Percentiles rank a stretch among this genome's conserved stretches.
Conservation (phyloP, 2,797 vertebrate species). For the Scolopax bukidnonensis region DNA sequence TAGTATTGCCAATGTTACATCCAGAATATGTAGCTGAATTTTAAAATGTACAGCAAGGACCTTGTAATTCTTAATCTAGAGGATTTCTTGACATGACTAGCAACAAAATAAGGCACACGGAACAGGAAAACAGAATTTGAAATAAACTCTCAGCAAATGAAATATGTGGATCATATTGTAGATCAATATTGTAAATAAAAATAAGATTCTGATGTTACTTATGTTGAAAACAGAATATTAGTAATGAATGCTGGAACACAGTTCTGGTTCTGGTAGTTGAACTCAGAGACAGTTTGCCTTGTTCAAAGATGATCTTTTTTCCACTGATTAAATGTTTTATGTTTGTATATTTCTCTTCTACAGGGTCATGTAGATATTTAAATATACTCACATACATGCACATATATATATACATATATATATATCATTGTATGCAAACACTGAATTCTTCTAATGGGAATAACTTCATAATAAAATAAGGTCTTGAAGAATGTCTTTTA, state of each 20-base stretch:
- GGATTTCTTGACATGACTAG: background rate
- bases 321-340: background rate
- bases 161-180: background rate
- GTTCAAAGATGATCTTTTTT: background rate
- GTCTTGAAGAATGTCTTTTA: background rate
- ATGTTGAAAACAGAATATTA: background rate
- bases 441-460: background rate
- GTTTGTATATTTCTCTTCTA: background rate
- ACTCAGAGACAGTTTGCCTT: background rate
- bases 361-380: background rate
- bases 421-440: background rate
- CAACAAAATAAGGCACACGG: background rate
- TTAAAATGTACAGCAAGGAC: background rate
- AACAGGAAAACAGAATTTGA: background rate
- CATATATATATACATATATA: too few relatives aligned
- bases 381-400: too few relatives aligned
- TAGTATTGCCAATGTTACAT: background rate
- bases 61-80: background rate
- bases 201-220: background rate
- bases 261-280: background rate
- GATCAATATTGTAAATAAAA: background rate
- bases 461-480: background rate
- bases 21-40: background rate
- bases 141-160: background rate
- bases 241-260: background rate